Percentiles rank a stretch among this genome's conserved stretches.
Conservation (phyloP, 2,113 vertebrate species). For the Melospiza georgiana region DNA sequence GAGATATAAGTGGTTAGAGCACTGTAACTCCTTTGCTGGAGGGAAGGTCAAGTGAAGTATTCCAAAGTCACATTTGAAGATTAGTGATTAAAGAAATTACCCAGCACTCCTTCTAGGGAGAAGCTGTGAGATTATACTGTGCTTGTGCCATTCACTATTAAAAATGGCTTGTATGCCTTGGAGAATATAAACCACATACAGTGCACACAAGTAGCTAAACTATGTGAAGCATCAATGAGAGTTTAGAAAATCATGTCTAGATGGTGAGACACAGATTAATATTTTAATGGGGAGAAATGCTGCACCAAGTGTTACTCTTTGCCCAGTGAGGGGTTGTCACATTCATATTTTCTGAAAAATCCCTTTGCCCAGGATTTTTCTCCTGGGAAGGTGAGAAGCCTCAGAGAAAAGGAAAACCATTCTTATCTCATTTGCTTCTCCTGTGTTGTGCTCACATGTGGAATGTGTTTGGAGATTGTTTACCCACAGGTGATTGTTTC, state of each 20-base stretch:
- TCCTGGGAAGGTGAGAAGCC: too few species aligned
- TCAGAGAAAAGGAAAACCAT: too few species aligned
- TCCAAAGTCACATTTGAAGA: neutral
- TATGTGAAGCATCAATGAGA: neutral
- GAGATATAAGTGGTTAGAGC: neutral
- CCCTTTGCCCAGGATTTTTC: too few species aligned
- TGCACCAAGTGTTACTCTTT: neutral
- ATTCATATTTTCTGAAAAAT: too few species aligned
- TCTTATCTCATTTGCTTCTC: too few species aligned
- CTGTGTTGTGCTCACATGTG: too few species aligned
- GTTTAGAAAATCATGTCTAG: neutral
- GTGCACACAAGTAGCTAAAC: neutral
- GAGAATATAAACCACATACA: neutral
- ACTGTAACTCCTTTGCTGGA: neutral
- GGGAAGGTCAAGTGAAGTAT: neutral
- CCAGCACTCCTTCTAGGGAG: neutral
- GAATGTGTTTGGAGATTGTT: too few species aligned
- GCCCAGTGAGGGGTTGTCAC: neutral
- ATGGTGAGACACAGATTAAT: neutral
- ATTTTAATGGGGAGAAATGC: neutral
- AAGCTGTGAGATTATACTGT: neutral
- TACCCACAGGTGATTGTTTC: too few species aligned
- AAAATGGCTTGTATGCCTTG: neutral
- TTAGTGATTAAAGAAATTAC: neutral
- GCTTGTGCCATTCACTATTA: neutral